phyloP scores from a whole-genome alignment of 2,888 invertebrate genomes.

The Lapara coniferarum region DNA sequence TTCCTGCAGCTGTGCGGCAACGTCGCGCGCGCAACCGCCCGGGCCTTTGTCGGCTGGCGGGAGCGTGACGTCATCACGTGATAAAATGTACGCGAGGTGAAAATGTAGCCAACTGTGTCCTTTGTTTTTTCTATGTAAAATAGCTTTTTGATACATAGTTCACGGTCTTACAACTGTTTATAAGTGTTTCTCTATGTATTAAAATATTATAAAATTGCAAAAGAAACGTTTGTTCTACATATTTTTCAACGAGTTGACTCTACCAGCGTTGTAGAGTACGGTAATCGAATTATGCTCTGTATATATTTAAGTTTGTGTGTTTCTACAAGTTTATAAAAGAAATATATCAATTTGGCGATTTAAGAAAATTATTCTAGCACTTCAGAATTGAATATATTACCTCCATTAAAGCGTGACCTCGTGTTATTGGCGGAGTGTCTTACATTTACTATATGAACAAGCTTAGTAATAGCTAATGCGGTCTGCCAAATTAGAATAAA shows the following conservation, averaged over 20 bases:
- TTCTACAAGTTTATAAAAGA: too few relatives aligned
- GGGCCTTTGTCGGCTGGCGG: conserved; percentile 59
- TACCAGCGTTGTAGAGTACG: not conserved
- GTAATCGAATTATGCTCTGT: not conserved
- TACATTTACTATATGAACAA: too few relatives aligned
- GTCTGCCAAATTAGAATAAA: too few relatives aligned
- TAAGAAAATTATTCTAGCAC: too few relatives aligned
- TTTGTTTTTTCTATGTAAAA: not conserved
- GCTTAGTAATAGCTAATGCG: too few relatives aligned
- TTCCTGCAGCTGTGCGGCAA: conserved; percentile 71
- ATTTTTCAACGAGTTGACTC: not conserved
- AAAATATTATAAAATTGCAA: not conserved
- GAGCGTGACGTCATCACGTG: conserved; percentile 63
- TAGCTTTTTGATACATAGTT: not conserved
- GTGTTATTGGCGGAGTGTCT: too few relatives aligned
- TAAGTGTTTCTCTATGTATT: not conserved
- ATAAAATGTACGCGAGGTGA: conserved; percentile 65
- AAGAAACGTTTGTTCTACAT: not conserved
- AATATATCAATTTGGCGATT: too few relatives aligned
- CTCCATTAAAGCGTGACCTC: too few relatives aligned
- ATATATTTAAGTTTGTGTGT: not conserved
- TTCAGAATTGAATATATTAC: too few relatives aligned
- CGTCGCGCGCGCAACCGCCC: conserved; percentile 71
- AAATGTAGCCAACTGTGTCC: conserved; percentile 44
- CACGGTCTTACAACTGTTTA: not conserved